Base-by-base conservation (phyloP, 2,888 invertebrate species). In the Platycnemis pennipes region DNA sequence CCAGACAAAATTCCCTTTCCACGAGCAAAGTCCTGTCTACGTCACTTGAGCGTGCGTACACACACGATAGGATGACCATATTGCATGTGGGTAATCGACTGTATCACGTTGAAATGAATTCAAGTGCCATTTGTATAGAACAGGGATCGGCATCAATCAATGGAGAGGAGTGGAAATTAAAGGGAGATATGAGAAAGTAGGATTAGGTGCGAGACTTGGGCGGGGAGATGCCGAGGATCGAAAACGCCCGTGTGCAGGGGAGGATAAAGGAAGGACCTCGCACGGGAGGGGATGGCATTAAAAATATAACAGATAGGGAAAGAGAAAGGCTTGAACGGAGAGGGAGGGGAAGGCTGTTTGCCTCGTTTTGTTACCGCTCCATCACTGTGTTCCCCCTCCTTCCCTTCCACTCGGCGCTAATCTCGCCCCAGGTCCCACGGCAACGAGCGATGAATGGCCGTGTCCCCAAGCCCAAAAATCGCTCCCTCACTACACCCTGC, bases 391-490 rank as follows among this genome's bases (percentile, higher is more conserved):
- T 31, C 37, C 26, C 44, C 63, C 2, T 26, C 44, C 11, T 44
- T 8, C 42, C 63, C 53, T 42, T 63, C 44, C 44, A 31, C 56
- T 49, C n/a, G 56, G 63, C n/a, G 44, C 91, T 91, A 91, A 91
- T 91, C 91, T 91, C 69, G 44, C 44, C 22, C 91, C 26, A 16
- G 69, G 91, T 91, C 44, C 63, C 91, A 44, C 69, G 63, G 63
- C 91, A 91, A 91, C 91, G 44, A 16, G 91, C 63, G 45, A 91
- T 91, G 91, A 91, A 91, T 91, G 91, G 44, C 22, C 63, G 11
- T 13, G 77, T 37, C 77, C 7, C 31, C 31, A 31, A 69, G n/a
- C 69, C 37, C 77, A 2, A 37, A 77, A 63, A 13, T 77, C 37
- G 89, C 89, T 69, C 53, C 53, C 53, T 31, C 5, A 69, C 69